phyloP scores from a whole-genome alignment of 2,797 vertebrate genomes.

The Sebastes minor region DNA sequence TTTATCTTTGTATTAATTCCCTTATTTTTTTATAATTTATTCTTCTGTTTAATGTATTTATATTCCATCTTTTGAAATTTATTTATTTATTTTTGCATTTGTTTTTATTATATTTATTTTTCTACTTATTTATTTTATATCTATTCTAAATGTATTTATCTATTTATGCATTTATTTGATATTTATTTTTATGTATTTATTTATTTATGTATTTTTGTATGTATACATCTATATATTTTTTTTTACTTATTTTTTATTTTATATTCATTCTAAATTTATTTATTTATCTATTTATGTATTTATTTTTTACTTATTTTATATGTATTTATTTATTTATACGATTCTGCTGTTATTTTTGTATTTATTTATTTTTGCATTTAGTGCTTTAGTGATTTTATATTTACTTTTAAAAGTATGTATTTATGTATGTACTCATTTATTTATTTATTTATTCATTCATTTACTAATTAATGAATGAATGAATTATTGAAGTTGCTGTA shows the following conservation, averaged over 20 bases:
- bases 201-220: not conserved
- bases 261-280: not conserved
- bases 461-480: too few relatives aligned
- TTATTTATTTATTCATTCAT: not conserved
- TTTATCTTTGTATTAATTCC: too few relatives aligned
- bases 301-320: not conserved
- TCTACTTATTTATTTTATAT: not conserved
- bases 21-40: too few relatives aligned
- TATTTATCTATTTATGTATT: not conserved
- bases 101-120: not conserved
- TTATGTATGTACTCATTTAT: too few relatives aligned
- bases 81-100: too few relatives aligned
- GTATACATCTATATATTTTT: not conserved
- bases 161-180: not conserved
- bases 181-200: not conserved
- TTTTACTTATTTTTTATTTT: not conserved
- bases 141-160: not conserved
- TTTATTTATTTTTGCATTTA: not conserved
- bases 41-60: too few relatives aligned
- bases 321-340: not conserved
- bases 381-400: too few relatives aligned
- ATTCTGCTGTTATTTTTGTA: not conserved
- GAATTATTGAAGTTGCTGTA: constrained; percentile 17
- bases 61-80: too few relatives aligned
- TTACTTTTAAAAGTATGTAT: too few relatives aligned